Evolutionary conservation across 1,140 invertebrate genomes (phyloP).

Genomic region (Drosophila arizonae): DNA sequence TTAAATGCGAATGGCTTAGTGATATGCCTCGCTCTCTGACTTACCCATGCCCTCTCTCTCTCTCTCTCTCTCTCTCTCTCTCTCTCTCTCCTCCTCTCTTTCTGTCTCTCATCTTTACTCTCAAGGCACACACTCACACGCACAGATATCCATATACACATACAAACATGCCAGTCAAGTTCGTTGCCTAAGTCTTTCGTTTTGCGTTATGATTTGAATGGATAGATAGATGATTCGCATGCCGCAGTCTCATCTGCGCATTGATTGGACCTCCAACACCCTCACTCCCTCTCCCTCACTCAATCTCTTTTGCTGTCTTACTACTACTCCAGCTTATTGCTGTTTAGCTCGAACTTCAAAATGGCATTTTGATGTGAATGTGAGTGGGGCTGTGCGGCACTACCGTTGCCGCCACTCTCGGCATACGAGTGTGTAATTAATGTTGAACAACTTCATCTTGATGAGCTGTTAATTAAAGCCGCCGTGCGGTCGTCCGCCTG

Average conservation of each 20-base stretch:
- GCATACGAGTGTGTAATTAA: conserved; percentile 62
- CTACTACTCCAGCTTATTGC: too few relatives aligned
- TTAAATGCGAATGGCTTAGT: conserved; percentile 15
- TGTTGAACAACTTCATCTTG: conserved; percentile 71
- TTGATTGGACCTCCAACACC: conserved; percentile 32
- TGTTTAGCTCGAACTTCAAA: conserved; percentile 46
- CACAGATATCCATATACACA: not conserved
- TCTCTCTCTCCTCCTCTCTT: too few relatives aligned
- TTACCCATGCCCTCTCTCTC: not conserved
- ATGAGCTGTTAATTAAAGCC: conserved; percentile 75
- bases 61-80: too few relatives aligned
- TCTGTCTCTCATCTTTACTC: too few relatives aligned
- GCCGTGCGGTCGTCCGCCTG: conserved; percentile 35
- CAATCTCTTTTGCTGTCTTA: not conserved
- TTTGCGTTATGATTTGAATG: conserved; percentile 44
- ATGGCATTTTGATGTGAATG: conserved; percentile 54
- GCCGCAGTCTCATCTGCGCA: conserved; percentile 39
- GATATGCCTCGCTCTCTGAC: conserved; percentile 2
- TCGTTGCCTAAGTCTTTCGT: conserved; percentile 72
- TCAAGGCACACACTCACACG: not conserved
- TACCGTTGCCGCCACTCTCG: conserved; percentile 33
- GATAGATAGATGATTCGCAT: conserved; percentile 49
- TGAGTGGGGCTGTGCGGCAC: conserved; percentile 29
- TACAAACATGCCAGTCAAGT: conserved; percentile 36
- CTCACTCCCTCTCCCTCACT: conserved; percentile 3